Evolutionary conservation across 2,888 invertebrate species (phyloP).

Genomic region (Agrotis puta): DNA sequence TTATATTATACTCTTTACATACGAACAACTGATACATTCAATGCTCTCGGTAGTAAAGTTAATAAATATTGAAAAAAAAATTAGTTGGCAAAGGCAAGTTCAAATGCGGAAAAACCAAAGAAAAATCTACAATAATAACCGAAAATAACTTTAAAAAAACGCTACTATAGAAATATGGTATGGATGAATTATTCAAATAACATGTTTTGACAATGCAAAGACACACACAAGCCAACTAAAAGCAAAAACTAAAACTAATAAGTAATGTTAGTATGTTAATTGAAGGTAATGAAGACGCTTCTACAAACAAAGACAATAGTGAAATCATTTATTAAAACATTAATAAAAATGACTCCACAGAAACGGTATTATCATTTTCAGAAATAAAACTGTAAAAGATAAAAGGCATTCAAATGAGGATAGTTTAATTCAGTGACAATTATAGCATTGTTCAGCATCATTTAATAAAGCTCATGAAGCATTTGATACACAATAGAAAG

Average conservation of each 20-base stretch:
- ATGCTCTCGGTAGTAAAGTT: background rate
- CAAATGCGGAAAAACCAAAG: background rate
- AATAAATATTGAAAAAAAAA: too few species aligned
- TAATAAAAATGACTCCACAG: constrained; percentile 23
- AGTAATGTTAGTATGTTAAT: constrained; percentile 60
- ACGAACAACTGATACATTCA: background rate
- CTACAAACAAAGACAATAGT: constrained; percentile 49
- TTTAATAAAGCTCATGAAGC: too few species aligned
- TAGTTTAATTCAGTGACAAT: background rate
- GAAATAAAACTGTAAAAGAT: background rate
- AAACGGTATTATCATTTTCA: constrained; percentile 14
- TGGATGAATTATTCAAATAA: too few species aligned
- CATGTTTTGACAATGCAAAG: background rate
- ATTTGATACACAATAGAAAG: background rate
- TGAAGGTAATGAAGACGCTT: constrained; percentile 55
- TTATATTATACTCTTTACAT: too few species aligned
- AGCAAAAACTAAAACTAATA: constrained; percentile 53
- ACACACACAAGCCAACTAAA: constrained; percentile 18
- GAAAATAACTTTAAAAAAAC: background rate
- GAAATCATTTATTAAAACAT: constrained; percentile 14
- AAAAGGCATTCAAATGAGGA: background rate
- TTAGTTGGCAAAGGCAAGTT: background rate
- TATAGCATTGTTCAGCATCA: background rate
- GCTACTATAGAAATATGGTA: too few species aligned
- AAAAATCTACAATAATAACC: background rate